Base-by-base conservation (phyloP, 23 tunicate genomes). In the Corella eumyota region DNA sequence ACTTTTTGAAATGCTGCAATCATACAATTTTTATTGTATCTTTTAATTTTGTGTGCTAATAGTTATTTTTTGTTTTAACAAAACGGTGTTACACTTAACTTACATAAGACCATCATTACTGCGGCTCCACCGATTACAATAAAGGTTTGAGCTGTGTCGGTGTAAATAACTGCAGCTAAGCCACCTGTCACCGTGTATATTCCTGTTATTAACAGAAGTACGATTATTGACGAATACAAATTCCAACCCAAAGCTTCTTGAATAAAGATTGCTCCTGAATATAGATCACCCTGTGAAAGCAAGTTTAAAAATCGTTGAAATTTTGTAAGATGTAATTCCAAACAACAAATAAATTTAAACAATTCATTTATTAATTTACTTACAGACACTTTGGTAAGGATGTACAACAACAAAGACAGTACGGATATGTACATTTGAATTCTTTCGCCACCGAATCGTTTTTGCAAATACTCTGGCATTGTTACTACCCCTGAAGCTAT, bases 151-250 rank as follows among this genome's bases (percentile, higher is more conserved):
- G 69, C 96, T 6, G 96, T 81, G 61, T 88, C 96, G 9, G 96
- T 88, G 72, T 88, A 88, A 1, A 88, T 80, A 21, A 90, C 97
- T 23, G 97, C 97, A 20, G 90, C 81, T 48, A 90, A 61, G 6
- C 97, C 97, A 27, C 97, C 97, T 13, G 97, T 75, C n/a, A 90
- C 85, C 31, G 97, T 80, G 59, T 90, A 90, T 44, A 81, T 67
- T 37, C 80, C 97, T 1, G 97, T 90, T 24, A 90, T 90, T 3
- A 61, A 56, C 46, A 90, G 65, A 2, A 90, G 79, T 27, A 75
- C 38, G 1, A 90, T 56, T 71, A 90, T 90, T 1, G 97, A 80
- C 34, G 74, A 36, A 58, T 90, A 90, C 23, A 90, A 38, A 55
- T 90, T 81, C 97, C 90, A 81, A 2, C 77, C 79, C 36, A 90